Base-by-base conservation (phyloP, 2,797 vertebrate species). In the Lophura swinhoii region DNA sequence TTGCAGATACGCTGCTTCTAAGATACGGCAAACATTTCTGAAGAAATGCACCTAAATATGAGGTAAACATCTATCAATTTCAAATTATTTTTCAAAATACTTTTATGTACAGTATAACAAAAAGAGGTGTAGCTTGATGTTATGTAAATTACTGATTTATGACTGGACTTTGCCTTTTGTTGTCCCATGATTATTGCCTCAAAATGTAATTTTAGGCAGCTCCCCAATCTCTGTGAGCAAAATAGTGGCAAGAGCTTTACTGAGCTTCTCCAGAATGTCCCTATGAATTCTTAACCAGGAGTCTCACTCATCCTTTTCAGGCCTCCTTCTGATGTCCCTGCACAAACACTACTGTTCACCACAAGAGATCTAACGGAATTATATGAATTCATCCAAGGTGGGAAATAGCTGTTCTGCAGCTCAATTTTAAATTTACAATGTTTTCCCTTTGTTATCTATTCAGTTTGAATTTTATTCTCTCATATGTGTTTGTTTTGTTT, bases 1-100 rank as follows among this genome's bases (percentile, higher is more conserved):
- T 91, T 85, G 55, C 66, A 69, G 76, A 88, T 95, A 95, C 72
- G 80, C 90, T 94, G 85, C 91, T 97, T 95, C 91, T 86, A 96
- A 96, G 94, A 96, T 92, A 96, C 76, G 9, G 72, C 26, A 41
- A 91, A 83, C 0, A 8, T 73, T 92, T 91, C 83, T 92, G 84
- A 94, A 90, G 90, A 91, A 95, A 90, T 51, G 89, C 84, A 95
- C 51, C 76, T 41, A 35, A 55, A 90, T 87, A 44, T 87, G 60
- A 90, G 91, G 74, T 92, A 94, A 90, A 96, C 63, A 88, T 8
- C 28, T 92, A 70, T 66, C 68, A 75, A 51, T 84, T 90, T 70
- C 56, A 80, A 91, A 92, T 41, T 87, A 39, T 43, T 7, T 63
- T 95, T 94, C 66, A 84, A 68, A 80, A 80, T 88, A 81, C 26